Conservation (phyloP, 2,797 vertebrate species). For the Arremon brunneinucha region DNA sequence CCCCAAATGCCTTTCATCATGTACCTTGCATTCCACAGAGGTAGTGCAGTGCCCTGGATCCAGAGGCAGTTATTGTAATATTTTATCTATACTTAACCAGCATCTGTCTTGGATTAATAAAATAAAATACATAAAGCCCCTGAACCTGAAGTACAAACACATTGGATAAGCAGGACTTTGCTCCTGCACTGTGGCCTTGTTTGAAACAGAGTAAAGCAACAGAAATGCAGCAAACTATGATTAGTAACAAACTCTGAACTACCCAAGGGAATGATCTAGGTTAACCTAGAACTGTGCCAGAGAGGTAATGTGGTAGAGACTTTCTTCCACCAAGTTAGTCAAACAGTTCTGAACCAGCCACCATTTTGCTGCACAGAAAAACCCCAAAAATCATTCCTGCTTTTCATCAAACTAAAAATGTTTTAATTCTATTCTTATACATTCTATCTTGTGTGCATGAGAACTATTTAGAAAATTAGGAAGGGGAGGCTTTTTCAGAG, state of each 20-base stretch:
- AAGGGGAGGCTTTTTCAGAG: not conserved
- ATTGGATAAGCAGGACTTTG: not conserved
- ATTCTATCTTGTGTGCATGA: not conserved
- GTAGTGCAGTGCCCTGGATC: not conserved
- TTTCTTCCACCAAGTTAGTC: not conserved
- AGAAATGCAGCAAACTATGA: not conserved
- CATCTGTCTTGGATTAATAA: not conserved
- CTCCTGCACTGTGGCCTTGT: not conserved
- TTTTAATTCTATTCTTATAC: not conserved
- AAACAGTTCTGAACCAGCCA: not conserved
- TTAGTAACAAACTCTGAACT: not conserved
- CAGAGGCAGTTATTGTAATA: not conserved
- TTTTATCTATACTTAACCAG: not conserved
- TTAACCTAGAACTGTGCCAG: not conserved
- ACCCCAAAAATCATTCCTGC: not conserved
- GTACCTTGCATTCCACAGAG: not conserved
- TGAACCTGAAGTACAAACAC: not conserved
- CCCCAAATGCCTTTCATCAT: not conserved
- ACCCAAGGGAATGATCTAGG: not conserved
- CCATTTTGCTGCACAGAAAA: not conserved
- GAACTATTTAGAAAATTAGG: not conserved
- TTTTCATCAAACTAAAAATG: not conserved
- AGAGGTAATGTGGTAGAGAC: not conserved
- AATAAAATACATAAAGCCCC: not conserved
- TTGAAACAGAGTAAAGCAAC: not conserved